Evolutionary conservation across 2,888 invertebrate genomes (phyloP), one percentile per base, ranked within the genome.

Genomic region (Drosophila testacea): DNA sequence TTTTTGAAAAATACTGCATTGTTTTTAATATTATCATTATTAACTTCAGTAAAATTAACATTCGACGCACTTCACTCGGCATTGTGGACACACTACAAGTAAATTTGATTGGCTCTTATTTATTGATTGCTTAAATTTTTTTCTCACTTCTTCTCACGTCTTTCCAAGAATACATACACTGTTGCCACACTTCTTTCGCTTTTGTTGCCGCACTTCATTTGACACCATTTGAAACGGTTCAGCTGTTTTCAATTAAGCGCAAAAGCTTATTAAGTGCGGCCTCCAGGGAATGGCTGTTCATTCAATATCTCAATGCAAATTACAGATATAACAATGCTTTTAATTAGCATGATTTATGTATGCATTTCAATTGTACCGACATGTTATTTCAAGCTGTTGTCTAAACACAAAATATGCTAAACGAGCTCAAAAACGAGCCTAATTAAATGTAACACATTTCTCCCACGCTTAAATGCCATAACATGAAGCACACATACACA

Each of bases 291-390:
- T 28, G 41, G 9, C 34, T 42, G 56, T 32, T 66, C 34, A 62
- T 56, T 68, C 38, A 46, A 74, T 63, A 60, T 34, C 42, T 46
- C 28, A 54, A 60, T 52, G 10, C 4, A 56, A 30, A 13, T 60
- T 56, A 41, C 60, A 54, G 6, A 30, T 28, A 42, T 22, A 56
- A 57, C 47, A 69, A 34, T 52, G 54, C 36, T 56, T 69, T 84
- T 73, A 78, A 84, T 84, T 84, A 84, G 48, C 69, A 50, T 76
- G 63, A 70, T 81, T 82, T 84, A 57, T 62, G 63, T 48, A 16
- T 34, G n/a, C 48, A 62, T 52, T 63, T 38, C 46, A 62, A 57
- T 55, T 13, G 44, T 44, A 56, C 36, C 38, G 55, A 68, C 54
- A 63, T 60, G 48, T 60, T 44, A 63, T 67, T 74, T 54, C 51